Percentiles rank a stretch among this genome's conserved stretches.
Conservation (phyloP, 1,140 invertebrate species). For the Drosophila kohkoa region DNA sequence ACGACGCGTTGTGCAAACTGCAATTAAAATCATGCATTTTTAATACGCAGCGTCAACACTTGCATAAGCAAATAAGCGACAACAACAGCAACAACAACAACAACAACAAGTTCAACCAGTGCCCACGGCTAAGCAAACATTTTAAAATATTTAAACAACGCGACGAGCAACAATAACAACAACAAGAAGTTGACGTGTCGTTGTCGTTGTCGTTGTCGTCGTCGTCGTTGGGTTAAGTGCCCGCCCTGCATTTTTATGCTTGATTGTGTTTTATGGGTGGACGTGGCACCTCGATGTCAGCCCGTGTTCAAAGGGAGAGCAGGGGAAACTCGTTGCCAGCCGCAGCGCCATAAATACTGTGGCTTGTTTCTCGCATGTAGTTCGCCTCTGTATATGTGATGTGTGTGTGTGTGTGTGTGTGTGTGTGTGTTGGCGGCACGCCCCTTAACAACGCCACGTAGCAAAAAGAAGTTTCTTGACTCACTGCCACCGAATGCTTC, state of each 20-base stretch:
- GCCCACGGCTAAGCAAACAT: conserved; percentile 76
- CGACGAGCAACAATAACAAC: conserved; percentile 47
- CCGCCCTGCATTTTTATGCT: conserved; percentile 78
- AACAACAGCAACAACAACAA: conserved; percentile 38
- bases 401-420: not conserved
- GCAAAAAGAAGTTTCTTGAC: conserved; percentile 14
- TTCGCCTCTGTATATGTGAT: not conserved
- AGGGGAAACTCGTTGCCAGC: conserved; percentile 49
- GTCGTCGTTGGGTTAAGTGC: conserved; percentile 72
- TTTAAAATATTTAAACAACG: conserved; percentile 79
- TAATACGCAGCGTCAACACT: conserved; percentile 75
- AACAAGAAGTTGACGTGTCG: conserved; percentile 67
- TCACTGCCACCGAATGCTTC: conserved; percentile 14
- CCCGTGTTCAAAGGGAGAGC: not conserved
- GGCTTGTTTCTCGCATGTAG: conserved; percentile 77
- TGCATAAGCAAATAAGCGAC: conserved; percentile 75
- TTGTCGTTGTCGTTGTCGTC: conserved; percentile 49
- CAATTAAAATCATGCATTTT: conserved; percentile 84
- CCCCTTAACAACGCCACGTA: conserved; percentile 52
- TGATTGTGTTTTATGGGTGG: conserved; percentile 81
- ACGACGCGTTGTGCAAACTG: conserved; percentile 64
- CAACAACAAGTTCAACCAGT: conserved; percentile 39
- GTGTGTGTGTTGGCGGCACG: conserved; percentile 60
- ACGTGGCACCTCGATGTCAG: conserved; percentile 37
- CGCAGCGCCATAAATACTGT: conserved; percentile 79